Evolutionary conservation across 2,113 vertebrate genomes (phyloP).

Genomic region (Hystrix cristata): DNA sequence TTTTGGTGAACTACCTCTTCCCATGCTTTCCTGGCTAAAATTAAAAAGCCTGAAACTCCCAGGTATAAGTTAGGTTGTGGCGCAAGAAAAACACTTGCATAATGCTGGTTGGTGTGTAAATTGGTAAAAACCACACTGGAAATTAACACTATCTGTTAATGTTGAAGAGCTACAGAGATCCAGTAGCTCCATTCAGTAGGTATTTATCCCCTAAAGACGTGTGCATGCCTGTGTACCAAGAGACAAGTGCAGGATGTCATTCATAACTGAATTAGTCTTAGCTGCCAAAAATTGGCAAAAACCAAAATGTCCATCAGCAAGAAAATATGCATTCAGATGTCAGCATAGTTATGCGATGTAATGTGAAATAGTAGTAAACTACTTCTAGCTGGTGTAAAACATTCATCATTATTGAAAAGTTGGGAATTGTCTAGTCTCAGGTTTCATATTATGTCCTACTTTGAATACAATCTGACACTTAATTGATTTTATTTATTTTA

Average conservation of each 20-base stretch:
- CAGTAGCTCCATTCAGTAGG: not conserved
- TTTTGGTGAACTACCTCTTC: not conserved
- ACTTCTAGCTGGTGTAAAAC: not conserved
- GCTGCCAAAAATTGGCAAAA: not conserved
- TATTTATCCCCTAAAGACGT: not conserved
- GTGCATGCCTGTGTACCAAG: not conserved
- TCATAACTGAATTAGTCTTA: not conserved
- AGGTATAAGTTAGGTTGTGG: not conserved
- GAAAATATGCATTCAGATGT: not conserved
- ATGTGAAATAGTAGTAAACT: not conserved
- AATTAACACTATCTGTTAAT: not conserved
- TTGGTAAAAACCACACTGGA: not conserved
- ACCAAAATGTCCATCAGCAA: not conserved
- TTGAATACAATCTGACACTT: not conserved
- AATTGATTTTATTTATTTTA: not conserved
- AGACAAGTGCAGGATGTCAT: not conserved
- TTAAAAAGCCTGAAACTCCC: not conserved
- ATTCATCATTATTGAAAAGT: not conserved
- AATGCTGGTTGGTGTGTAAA: not conserved
- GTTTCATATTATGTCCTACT: not conserved
- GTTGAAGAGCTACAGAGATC: not conserved
- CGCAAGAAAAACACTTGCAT: not conserved
- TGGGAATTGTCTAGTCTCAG: not conserved
- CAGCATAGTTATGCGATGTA: not conserved
- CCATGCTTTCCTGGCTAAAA: not conserved